Conservation (phyloP, 2,113 vertebrate genomes). For the Trogon surrucura region DNA sequence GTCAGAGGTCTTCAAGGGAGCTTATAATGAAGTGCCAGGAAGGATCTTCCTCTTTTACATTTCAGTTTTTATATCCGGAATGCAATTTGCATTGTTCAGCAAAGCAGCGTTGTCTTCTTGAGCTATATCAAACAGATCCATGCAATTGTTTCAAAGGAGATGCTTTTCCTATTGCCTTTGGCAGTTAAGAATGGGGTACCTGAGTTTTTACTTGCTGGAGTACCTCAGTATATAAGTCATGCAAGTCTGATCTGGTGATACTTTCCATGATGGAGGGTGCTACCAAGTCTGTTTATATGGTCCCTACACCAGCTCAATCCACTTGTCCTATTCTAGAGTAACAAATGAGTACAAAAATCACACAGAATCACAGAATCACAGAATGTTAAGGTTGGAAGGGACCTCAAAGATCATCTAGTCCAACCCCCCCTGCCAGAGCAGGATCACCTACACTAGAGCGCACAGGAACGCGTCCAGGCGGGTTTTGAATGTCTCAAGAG, state of each 20-base stretch:
- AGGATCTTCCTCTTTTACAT: not conserved
- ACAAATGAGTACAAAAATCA: not conserved
- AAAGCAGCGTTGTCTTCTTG: not conserved
- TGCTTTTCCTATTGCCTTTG: not conserved
- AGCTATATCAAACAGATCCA: not conserved
- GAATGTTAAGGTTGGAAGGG: too few species aligned
- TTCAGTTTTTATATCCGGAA: not conserved
- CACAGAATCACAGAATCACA: too few species aligned
- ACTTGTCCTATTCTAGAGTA: not conserved
- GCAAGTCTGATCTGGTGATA: not conserved
- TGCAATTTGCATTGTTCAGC: not conserved
- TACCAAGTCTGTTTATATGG: not conserved
- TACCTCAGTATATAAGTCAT: not conserved
- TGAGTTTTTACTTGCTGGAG: not conserved
- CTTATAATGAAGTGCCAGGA: not conserved
- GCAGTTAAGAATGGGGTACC: not conserved
- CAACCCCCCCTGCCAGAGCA: too few species aligned
- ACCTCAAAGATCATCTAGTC: too few species aligned
- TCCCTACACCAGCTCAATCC: not conserved
- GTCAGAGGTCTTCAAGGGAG: conserved; percentile 16
- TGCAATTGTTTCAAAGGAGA: not conserved
- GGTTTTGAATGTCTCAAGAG: too few species aligned
- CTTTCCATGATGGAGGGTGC: not conserved
- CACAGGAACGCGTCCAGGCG: too few species aligned
- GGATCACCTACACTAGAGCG: too few species aligned